Evolutionary conservation across 2,797 vertebrate species (phyloP), one percentile per base, ranked within the genome.

Genomic region (Lepus townsendii): DNA sequence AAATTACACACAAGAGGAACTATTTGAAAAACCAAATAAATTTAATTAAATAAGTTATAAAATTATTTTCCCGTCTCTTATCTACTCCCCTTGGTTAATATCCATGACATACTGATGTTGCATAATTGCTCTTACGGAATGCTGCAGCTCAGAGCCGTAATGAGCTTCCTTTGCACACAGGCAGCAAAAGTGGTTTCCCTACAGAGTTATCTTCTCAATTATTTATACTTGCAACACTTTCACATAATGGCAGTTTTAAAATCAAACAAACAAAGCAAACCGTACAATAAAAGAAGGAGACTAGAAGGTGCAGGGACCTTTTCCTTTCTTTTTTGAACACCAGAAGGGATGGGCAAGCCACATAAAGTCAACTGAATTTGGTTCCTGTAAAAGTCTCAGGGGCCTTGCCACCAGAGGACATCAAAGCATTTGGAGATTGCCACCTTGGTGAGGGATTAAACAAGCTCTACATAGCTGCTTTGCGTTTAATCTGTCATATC

Each of bases 151-250:
- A 71, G 94, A 97, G 97, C 90, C 14, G 0, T 98, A 98, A 98
- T 97, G 95, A 97, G 94, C 95, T 97, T 94, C 97, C 98, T 98
- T 95, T 96, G 97, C 98, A 98, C 97, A 98, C 98, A 98, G 98
- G 97, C 95, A 98, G 98, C 98, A 97, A 98, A 98, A 98, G 97
- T 96, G 97, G 97, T 98, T 98, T 98, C 98, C 98, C 98, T 96
- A 98, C 98, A 98, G 98, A 98, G 98, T 98, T 98, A 97, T 97
- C 98, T 97, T 96, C 96, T 99, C 98, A 99, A 99, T 99, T 99
- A 99, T 99, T 99, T 98, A 99, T 99, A 97, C 98, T 98, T 97
- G 98, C 98, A 98, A 98, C 98, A 98, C 98, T 98, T 98, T 90
- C 96, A 97, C 73, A 0, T 98, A 98, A 98, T 98, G 97, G 98